Evolutionary conservation across 2,797 vertebrate genomes (phyloP), one percentile per base, ranked within the genome.

Genomic region (Gouania willdenowi): DNA sequence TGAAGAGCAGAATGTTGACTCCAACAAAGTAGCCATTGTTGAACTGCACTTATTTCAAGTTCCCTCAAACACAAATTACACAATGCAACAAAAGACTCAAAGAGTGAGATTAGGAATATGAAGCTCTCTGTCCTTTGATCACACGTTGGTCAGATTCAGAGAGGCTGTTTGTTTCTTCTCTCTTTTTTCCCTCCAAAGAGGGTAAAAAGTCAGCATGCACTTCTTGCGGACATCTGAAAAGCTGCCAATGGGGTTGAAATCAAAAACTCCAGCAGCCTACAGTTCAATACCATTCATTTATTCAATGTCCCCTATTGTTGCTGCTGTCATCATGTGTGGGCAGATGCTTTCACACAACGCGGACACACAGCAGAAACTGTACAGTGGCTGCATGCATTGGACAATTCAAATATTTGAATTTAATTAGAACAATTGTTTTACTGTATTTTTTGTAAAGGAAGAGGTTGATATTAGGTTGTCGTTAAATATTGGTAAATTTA

Each of bases 221-320:
- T 82, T 76, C 63, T 74, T 29, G 67, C 62, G 17, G 41, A 57
- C 46, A 71, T 30, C 59, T 65, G 61, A 78, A 75, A 67, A 16
- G 33, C 44, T 29, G 71, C 71, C 77, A 79, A 40, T 16, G 41
- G 40, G 56, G 22, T n/a, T 75, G 38, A 54, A 48, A 67, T 59
- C 66, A 66, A 58, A 53, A 73, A 68, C 37, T 20, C 17, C 11
- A 19, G 22, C 71, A 23, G 60, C 66, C 74, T 17, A 65, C 58
- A 1, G 27, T 31, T 46, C 28, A 34, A 24, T 16, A 45, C 47
- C 24, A n/a, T 41, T 12, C 33, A 5, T 14, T 35, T 28, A 23
- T 30, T 77, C 64, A 77, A 67, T 60, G 32, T 21, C 0, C 8
- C 70, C n/a, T 21, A 38, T 67, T 80, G 80, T 64, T 49, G 38